Evolutionary conservation across 2,797 vertebrate genomes (phyloP), one percentile per base, ranked within the genome.

Genomic region (Astyanax mexicanus): DNA sequence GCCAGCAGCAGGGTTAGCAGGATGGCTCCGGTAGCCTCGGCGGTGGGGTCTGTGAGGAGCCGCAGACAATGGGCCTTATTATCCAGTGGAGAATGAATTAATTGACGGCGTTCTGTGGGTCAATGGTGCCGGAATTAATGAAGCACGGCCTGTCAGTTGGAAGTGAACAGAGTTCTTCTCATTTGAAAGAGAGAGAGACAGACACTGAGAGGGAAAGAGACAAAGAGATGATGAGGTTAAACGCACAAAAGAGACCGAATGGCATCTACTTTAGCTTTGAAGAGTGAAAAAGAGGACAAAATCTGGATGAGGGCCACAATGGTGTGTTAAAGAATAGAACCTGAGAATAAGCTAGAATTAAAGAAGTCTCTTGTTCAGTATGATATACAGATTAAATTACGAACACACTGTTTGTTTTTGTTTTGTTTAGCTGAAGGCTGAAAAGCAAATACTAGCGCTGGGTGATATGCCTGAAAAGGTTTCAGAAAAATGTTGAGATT

Each of bases 61-160:
- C 21, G 37, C 6, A 32, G 47, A 4, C 32, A 19, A 55, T 35
- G 23, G 21, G 21, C 23, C 27, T 55, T 61, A 72, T 75, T 19
- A 72, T 65, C 73, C 47, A 65, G 21, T 37, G 40, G 60, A 29
- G 62, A 68, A 55, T 6, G 38, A 52, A 73, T 70, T 58, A 60
- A 72, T 71, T 74, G 49, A 47, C 67, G 71, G 25, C 44, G 37
- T 6, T 54, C 1, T 29, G 61, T 58, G 61, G 52, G 75, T 78
- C 71, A 78, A 40, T 37, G 47, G 68, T 10, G 11, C 35, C 45
- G 25, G 57, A 72, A 21, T 72, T 60, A 75, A 80, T 69, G 58
- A 80, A 55, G 47, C 55, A 69, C 12, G 40, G 25, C 44, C 64
- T 69, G 72, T 62, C 45, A 42, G 62, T 67, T 68, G 55, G 45